A percentile compares a stretch with the other conserved stretches of the same genome.
Conservation (phyloP, 2,113 vertebrate genomes). For the Accipiter cooperii region DNA sequence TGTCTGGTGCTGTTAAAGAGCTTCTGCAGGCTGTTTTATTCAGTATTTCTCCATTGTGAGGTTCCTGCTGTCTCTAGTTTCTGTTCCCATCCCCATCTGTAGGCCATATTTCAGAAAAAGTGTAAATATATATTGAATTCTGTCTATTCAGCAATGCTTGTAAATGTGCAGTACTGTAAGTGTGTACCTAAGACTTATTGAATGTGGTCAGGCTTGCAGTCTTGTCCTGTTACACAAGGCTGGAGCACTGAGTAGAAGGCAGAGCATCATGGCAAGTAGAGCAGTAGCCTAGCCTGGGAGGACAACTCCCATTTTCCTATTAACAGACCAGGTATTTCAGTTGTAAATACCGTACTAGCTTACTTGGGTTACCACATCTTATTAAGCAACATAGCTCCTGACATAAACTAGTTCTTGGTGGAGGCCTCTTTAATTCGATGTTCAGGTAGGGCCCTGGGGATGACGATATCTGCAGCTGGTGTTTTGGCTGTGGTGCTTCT, state of each 20-base stretch:
- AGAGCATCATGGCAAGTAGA: neutral
- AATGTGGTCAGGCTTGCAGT: neutral
- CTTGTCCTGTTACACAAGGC: fast-evolving
- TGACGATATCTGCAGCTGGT: neutral
- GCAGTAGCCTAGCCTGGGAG: neutral
- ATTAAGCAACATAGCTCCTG: neutral
- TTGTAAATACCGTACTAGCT: neutral
- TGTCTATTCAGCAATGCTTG: neutral
- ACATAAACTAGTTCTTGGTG: fast-evolving
- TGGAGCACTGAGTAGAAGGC: neutral
- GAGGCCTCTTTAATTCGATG: neutral
- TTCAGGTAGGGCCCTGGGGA: neutral
- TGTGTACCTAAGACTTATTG: neutral
- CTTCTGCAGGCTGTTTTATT: neutral
- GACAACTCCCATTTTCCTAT: neutral
- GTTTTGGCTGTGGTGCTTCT: neutral
- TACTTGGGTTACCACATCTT: neutral
- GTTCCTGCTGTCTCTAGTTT: neutral
- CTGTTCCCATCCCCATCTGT: neutral
- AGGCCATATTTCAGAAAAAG: neutral
- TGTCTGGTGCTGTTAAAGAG: neutral
- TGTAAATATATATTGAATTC: neutral
- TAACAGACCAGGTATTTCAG: neutral
- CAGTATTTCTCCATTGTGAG: neutral
- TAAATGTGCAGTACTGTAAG: neutral